Evolutionary conservation across 2,797 vertebrate species (phyloP).

Genomic region (Scolopax bukidnonensis): DNA sequence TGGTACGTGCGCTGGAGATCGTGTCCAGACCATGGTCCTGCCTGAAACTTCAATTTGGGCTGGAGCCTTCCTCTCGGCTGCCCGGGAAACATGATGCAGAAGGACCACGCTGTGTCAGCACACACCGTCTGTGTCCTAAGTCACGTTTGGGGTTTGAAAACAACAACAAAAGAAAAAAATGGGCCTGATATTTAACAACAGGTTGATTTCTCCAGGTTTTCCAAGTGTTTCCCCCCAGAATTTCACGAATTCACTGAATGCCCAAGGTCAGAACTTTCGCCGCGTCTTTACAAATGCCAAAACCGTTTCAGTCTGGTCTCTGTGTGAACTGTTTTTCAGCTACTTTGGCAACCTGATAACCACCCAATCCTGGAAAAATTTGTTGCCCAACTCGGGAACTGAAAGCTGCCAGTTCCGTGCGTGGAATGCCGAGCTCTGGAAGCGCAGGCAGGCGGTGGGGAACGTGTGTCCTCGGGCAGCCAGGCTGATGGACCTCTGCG

Average conservation of each 20-base stretch:
- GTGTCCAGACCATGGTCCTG: neutral
- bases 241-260: neutral
- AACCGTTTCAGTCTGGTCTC: neutral
- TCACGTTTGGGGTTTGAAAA: neutral
- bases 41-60: neutral
- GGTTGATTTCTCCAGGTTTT: neutral
- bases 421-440: neutral
- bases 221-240: neutral
- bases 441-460: neutral
- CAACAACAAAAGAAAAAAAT: neutral
- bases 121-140: neutral
- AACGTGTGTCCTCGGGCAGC: rapidly evolving
- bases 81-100: neutral
- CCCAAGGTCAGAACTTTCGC: neutral
- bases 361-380: neutral
- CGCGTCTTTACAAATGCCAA: neutral
- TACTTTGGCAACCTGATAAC: neutral
- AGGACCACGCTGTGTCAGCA: neutral
- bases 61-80: neutral
- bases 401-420: neutral
- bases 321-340: neutral
- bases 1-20: rapidly evolving
- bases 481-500: rapidly evolving
- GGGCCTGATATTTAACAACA: neutral
- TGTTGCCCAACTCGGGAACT: rapidly evolving